Conservation (phyloP, 2,113 vertebrate species). For the Strix aluco region DNA sequence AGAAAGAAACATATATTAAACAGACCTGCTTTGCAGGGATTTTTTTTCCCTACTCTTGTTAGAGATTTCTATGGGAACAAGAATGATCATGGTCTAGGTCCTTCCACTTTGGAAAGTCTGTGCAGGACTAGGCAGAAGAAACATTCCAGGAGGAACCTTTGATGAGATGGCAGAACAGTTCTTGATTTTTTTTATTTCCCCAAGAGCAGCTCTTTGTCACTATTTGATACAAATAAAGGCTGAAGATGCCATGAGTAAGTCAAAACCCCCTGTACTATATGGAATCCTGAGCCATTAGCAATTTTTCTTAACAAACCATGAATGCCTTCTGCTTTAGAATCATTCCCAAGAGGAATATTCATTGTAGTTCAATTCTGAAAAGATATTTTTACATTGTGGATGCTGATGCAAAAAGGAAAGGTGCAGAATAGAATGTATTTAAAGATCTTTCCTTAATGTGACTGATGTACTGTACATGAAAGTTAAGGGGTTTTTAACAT, state of each 20-base stretch:
- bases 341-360: neutral
- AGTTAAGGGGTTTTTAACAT: neutral
- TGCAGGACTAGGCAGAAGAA: neutral
- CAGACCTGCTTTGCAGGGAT: neutral
- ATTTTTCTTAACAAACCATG: neutral
- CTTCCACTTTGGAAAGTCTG: neutral
- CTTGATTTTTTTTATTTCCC: neutral
- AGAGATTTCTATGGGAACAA: neutral
- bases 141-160: neutral
- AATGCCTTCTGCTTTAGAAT: neutral
- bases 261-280: neutral
- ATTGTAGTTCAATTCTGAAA: neutral
- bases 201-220: neutral
- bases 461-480: neutral
- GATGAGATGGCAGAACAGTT: neutral
- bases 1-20: neutral
- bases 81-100: neutral
- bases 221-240: neutral
- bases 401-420: neutral
- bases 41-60: neutral
- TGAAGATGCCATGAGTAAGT: neutral
- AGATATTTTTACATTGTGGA: constrained; percentile 5
- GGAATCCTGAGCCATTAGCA: neutral
- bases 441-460: neutral
- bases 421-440: neutral